Conservation (phyloP, 2,888 invertebrate genomes). For the Pristionchus entomophagus region DNA sequence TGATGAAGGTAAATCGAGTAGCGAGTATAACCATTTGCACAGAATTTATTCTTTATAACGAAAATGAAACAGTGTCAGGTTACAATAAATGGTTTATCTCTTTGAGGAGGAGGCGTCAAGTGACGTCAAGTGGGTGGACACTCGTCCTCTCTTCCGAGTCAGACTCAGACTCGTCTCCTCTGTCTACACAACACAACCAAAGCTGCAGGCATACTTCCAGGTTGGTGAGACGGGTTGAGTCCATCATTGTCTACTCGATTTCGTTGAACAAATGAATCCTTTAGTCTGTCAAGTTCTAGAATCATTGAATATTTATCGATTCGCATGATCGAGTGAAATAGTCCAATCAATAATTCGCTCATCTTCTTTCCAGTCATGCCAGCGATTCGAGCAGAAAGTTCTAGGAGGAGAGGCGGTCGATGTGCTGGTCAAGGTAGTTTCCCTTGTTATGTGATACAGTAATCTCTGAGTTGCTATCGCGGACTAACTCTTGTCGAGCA, state of each 20-base stretch:
- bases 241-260: no score
- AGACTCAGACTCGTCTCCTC: slow-evolving; percentile 90
- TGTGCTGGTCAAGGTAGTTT: slow-evolving; percentile 12
- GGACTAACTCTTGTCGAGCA: background rate
- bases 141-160: slow-evolving; percentile 88
- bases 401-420: slow-evolving; percentile 17
- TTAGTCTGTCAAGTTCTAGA: no score
- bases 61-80: background rate
- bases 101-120: slow-evolving; percentile 84
- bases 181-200: slow-evolving; percentile 83
- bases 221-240: slow-evolving; percentile 2
- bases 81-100: background rate
- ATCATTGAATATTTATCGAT: no score
- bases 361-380: slow-evolving; percentile 80
- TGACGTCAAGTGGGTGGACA: slow-evolving; percentile 94
- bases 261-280: no score
- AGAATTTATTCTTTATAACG: background rate
- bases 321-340: no score
- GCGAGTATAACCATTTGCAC: no score
- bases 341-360: no score
- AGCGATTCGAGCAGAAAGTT: slow-evolving; percentile 84
- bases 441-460: background rate
- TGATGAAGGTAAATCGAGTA: no score
- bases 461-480: background rate
- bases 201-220: slow-evolving; percentile 71